phyloP scores from a whole-genome alignment of 1,140 invertebrate species.

The Rhopalosiphum padi region DNA sequence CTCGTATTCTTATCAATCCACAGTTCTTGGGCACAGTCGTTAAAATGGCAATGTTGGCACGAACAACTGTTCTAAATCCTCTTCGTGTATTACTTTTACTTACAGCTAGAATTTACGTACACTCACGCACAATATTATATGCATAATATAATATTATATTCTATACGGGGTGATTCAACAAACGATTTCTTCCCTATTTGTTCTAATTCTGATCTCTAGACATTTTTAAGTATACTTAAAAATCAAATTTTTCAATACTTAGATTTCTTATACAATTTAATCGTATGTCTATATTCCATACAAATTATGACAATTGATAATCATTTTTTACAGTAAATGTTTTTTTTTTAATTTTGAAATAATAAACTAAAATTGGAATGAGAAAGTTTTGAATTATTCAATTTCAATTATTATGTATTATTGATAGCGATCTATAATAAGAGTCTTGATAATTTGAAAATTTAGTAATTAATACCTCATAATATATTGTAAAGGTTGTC shows the following conservation, averaged over 20 bases:
- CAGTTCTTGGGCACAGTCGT: neutral
- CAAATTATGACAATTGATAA: too few relatives aligned
- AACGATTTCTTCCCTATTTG: neutral
- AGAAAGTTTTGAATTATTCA: too few relatives aligned
- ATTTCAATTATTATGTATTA: too few relatives aligned
- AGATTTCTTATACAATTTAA: too few relatives aligned
- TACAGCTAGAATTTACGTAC: neutral
- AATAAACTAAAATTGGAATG: too few relatives aligned
- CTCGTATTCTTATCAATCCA: neutral
- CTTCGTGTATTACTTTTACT: neutral
- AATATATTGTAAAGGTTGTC: too few relatives aligned
- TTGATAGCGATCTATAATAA: neutral
- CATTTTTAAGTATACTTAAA: too few relatives aligned
- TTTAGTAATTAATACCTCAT: neutral
- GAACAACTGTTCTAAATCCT: neutral
- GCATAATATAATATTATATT: neutral
- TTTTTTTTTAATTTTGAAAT: too few relatives aligned
- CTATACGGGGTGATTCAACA: neutral
- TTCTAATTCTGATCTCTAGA: neutral
- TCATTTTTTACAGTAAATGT: too few relatives aligned
- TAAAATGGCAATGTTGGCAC: slow-evolving; percentile 14
- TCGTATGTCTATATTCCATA: too few relatives aligned
- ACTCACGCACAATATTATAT: neutral
- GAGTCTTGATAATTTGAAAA: neutral
- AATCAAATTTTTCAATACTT: too few relatives aligned